A percentile compares a stretch with the other conserved stretches of the same genome.
Evolutionary conservation across 2,113 vertebrate genomes (phyloP).

Genomic region (Microcebus lehilahytsara): DNA sequence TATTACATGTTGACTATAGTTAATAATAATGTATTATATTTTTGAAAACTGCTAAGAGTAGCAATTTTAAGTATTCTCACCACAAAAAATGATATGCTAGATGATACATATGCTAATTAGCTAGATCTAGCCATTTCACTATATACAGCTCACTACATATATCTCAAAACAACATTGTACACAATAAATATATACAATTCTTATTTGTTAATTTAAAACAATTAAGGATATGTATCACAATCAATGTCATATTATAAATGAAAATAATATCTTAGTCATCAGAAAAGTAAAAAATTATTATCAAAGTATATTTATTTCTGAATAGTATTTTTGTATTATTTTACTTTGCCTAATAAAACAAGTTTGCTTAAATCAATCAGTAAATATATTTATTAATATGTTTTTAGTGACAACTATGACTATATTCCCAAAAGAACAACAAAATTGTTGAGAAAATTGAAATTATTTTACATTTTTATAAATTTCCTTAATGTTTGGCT

Average conservation of each 20-base stretch:
- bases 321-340: neutral
- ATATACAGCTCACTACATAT: neutral
- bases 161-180: neutral
- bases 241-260: neutral
- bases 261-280: neutral
- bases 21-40: neutral
- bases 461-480: neutral
- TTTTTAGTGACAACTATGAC: neutral
- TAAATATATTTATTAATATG: neutral
- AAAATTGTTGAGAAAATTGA: neutral
- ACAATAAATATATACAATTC: neutral
- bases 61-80: neutral
- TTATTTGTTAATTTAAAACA: neutral
- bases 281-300: neutral
- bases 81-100: neutral
- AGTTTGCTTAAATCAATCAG: neutral
- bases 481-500: neutral
- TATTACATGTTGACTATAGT: neutral
- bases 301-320: neutral
- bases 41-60: neutral
- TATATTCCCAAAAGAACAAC: neutral
- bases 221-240: neutral
- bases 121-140: neutral
- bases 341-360: neutral
- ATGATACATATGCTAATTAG: neutral